phyloP scores from a whole-genome alignment of 1,140 invertebrate species.

The Brachionus paranguensis region DNA sequence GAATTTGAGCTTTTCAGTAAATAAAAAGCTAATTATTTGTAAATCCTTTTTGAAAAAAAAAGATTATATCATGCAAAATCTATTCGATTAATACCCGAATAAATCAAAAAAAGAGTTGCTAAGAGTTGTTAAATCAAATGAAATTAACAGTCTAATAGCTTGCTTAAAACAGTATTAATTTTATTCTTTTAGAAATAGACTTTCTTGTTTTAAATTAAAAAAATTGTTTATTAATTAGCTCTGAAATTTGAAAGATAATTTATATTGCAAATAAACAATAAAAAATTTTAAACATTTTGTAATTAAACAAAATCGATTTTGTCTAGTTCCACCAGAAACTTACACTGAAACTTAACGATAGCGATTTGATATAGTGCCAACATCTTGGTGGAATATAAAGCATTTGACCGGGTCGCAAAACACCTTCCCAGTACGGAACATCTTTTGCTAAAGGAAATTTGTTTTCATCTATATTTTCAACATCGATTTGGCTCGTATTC shows the following conservation, averaged over 20 bases:
- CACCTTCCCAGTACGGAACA: constrained; percentile 54
- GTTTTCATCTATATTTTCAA: constrained; percentile 57
- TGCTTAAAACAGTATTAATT: not conserved
- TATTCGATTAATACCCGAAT: not conserved
- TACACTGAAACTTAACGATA: constrained; percentile 61
- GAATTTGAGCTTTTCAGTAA: not conserved
- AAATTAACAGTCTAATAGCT: not conserved
- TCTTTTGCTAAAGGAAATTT: constrained; percentile 56
- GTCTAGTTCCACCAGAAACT: constrained; percentile 60
- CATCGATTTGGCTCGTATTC: constrained; percentile 64
- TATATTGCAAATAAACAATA: not conserved
- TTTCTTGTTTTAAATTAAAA: not conserved
- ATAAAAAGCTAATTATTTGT: not conserved
- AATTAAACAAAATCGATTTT: not conserved
- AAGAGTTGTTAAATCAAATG: not conserved
- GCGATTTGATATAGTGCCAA: constrained; percentile 63
- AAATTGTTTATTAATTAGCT: not conserved
- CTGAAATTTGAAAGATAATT: not conserved
- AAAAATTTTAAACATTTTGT: not conserved
- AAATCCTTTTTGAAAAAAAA: not conserved
- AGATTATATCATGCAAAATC: not conserved
- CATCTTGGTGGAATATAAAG: constrained; percentile 61
- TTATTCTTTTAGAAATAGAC: not conserved
- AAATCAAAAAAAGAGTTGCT: not conserved
- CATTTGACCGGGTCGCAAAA: constrained; percentile 59